A percentile compares a stretch with the other conserved stretches of the same genome.
These are phyloP conservation scores for Dione juno DNA, from an alignment of 2,888 invertebrate genomes.

Conservation along the genomic window DNA sequence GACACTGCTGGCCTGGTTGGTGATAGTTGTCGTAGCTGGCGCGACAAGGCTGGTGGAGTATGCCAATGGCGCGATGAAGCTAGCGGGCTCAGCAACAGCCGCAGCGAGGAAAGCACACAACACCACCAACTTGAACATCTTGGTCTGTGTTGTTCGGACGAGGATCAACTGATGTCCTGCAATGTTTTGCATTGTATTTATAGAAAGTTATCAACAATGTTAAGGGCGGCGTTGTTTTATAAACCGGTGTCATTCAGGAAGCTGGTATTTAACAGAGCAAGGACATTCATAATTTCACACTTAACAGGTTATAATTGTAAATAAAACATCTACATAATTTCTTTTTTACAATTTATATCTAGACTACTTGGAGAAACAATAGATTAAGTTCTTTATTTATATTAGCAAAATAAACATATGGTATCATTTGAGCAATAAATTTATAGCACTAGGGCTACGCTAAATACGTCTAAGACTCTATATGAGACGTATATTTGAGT, in stretches of 20 bases:
- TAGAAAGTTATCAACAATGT: conserved; percentile 64
- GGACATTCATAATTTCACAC: conserved; percentile 60
- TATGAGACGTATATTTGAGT: background rate
- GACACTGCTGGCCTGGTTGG: conserved; percentile 72
- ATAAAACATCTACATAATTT: background rate
- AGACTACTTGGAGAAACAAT: background rate
- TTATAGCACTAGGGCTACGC: background rate
- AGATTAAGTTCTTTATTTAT: background rate
- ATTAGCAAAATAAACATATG: too few relatives aligned
- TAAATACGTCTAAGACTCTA: background rate
- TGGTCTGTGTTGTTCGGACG: conserved; percentile 72
- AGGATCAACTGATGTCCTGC: conserved; percentile 68
- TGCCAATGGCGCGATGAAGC: conserved; percentile 51
- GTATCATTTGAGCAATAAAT: too few relatives aligned
- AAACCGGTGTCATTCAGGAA: conserved; percentile 76
- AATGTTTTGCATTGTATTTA: conserved; percentile 63
- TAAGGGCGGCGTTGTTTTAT: conserved; percentile 70
- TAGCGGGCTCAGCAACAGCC: conserved; percentile 73
- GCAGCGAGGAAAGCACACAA: conserved; percentile 84
- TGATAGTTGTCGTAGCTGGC: conserved; percentile 66
- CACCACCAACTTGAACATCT: conserved; percentile 82
- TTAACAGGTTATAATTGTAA: conserved; percentile 61
- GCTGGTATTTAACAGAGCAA: conserved; percentile 72
- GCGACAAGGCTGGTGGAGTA: conserved; percentile 57
- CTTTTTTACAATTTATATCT: background rate